Evolutionary conservation across 64 coral and sea anemone genomes (phyloP).

Genomic region (Porites lutea): DNA sequence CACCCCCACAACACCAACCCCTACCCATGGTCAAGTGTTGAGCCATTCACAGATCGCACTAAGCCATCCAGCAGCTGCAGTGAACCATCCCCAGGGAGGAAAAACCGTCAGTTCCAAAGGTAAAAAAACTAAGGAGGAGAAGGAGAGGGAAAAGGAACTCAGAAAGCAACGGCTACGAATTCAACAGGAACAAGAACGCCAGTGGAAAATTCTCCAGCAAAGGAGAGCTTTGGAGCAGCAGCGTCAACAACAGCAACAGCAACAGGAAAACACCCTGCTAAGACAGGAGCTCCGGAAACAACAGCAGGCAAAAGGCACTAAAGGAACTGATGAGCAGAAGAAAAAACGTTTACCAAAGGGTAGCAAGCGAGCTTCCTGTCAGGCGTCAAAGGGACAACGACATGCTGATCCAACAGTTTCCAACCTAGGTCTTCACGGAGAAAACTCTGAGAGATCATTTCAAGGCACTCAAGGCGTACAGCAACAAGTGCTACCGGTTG

Average conservation of each 20-base stretch:
- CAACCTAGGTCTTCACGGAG: background rate
- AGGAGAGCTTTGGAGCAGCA: conserved; percentile 90
- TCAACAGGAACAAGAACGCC: conserved; percentile 92
- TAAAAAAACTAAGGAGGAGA: conserved; percentile 89
- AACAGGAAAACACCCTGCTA: conserved; percentile 83
- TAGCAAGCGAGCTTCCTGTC: background rate
- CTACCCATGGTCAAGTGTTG: conserved; percentile 13
- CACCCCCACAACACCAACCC: conserved; percentile 63
- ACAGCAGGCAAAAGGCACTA: conserved; percentile 86
- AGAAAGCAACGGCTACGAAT: conserved; percentile 81
- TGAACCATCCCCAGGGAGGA: background rate
- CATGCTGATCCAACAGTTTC: background rate
- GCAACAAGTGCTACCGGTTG: background rate
- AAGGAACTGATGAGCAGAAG: conserved; percentile 75
- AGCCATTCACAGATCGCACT: background rate
- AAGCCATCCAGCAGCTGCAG: conserved; percentile 13
- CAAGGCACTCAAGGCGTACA: background rate
- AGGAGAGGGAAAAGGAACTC: conserved; percentile 88
- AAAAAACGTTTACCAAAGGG: conserved; percentile 63
- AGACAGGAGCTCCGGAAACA: conserved; percentile 84
- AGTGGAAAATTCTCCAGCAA: conserved; percentile 97
- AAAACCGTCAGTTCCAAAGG: conserved; percentile 58
- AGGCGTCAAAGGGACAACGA: conserved; percentile 4
- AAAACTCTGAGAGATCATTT: background rate
- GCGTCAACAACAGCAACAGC: conserved; percentile 91